Percentiles rank a stretch among this genome's conserved stretches.
Evolutionary conservation across 2,113 vertebrate genomes (phyloP).

Genomic region (Crypturellus undulatus): DNA sequence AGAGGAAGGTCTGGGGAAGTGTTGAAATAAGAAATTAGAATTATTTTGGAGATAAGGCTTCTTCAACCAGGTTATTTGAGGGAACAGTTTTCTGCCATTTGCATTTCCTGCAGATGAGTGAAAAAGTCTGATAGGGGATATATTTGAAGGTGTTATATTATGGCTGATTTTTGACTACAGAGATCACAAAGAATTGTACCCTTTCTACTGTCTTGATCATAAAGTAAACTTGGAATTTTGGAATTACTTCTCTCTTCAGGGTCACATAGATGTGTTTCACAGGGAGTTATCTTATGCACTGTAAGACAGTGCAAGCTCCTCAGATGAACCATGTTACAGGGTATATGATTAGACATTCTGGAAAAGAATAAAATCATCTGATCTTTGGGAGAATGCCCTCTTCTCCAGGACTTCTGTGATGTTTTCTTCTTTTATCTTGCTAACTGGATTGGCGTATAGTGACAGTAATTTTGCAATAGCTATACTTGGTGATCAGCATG

Average conservation of each 20-base stretch:
- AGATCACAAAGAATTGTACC: neutral
- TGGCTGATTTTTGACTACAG: neutral
- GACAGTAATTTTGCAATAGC: rapidly evolving
- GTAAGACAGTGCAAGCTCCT: neutral
- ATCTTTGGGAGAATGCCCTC: neutral
- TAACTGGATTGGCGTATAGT: neutral
- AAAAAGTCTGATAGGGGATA: neutral
- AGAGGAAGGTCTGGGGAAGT: neutral
- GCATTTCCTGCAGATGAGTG: neutral
- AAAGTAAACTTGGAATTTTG: neutral
- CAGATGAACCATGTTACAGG: neutral
- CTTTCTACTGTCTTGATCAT: neutral
- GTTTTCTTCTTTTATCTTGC: neutral
- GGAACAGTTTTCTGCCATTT: neutral
- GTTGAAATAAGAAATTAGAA: neutral
- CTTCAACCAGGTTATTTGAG: neutral
- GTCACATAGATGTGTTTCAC: neutral
- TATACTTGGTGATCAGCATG: neutral
- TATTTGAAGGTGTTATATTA: neutral
- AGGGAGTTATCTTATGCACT: neutral
- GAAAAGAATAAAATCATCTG: neutral
- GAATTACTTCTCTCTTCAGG: neutral
- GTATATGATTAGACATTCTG: neutral
- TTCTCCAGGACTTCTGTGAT: neutral
- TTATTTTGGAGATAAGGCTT: neutral